A percentile compares a stretch with the other conserved stretches of the same genome.
phyloP scores from a whole-genome alignment of 2,888 invertebrate genomes.

The Teleogryllus oceanicus region DNA sequence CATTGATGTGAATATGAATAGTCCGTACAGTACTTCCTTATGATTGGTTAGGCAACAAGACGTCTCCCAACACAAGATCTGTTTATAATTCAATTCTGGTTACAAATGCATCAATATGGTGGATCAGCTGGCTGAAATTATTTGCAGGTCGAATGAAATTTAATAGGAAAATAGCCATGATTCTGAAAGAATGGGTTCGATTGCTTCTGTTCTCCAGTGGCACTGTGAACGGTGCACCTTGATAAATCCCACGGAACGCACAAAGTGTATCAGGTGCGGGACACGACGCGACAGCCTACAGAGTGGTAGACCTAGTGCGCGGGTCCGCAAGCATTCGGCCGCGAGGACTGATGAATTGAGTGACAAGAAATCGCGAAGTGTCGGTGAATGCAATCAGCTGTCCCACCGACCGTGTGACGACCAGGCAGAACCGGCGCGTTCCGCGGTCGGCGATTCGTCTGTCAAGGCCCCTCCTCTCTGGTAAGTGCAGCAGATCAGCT shows the following conservation, averaged over 20 bases:
- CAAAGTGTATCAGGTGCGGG: conserved; percentile 80
- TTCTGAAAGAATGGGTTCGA: conserved; percentile 75
- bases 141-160: conserved; percentile 37
- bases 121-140: conserved; percentile 57
- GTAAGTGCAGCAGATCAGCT: conserved; percentile 27
- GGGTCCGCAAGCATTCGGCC: conserved; percentile 35
- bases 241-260: conserved; percentile 83
- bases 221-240: conserved; percentile 83
- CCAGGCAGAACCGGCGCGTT: conserved; percentile 46
- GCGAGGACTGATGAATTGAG: conserved; percentile 40
- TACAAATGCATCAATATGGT: conserved; percentile 51
- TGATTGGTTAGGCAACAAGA: conserved; percentile 30
- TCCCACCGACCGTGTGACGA: conserved; percentile 40
- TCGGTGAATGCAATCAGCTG: conserved; percentile 33
- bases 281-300: conserved; percentile 35
- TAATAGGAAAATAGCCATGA: conserved; percentile 49
- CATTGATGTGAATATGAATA: conserved; percentile 18
- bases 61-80: conserved; percentile 33
- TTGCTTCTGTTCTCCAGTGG: conserved; percentile 92
- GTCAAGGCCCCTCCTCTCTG: conserved; percentile 38
- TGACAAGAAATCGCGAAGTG: conserved; percentile 29
- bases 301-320: conserved; percentile 32
- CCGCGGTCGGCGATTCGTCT: conserved; percentile 40
- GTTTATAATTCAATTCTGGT: conserved; percentile 35
- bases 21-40: conserved; percentile 24